These are phyloP conservation scores for Tridacna crocea DNA, from an alignment of 2,888 invertebrate species.

Conservation along the genomic window DNA sequence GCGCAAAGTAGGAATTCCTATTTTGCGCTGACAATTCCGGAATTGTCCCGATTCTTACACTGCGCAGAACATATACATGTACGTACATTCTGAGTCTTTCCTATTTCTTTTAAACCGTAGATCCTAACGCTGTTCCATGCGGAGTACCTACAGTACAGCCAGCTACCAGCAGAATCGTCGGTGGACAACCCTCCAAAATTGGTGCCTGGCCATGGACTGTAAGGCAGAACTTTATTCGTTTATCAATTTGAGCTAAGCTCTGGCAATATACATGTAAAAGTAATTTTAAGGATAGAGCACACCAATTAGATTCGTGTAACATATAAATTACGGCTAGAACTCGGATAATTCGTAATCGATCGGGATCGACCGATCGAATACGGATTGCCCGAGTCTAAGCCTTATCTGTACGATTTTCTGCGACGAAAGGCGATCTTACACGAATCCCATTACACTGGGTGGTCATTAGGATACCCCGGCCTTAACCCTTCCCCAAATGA, in stretches of 20 bases:
- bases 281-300: background rate
- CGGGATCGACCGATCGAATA: background rate
- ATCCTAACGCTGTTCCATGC: constrained; percentile 39
- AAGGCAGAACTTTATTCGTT: constrained; percentile 3
- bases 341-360: background rate
- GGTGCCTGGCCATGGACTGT: constrained; percentile 62
- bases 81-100: too few relatives aligned
- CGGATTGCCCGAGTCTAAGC: too few relatives aligned
- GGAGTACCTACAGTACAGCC: constrained; percentile 56
- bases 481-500: too few relatives aligned
- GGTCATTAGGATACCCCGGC: too few relatives aligned
- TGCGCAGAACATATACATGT: too few relatives aligned
- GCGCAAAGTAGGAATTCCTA: too few relatives aligned
- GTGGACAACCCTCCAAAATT: constrained; percentile 43
- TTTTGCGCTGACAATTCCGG: too few relatives aligned
- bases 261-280: background rate
- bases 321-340: background rate
- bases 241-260: background rate
- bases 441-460: too few relatives aligned
- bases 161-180: constrained; percentile 46
- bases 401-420: too few relatives aligned
- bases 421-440: too few relatives aligned
- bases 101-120: background rate
- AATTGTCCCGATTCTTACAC: too few relatives aligned
- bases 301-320: background rate